Evolutionary conservation across 64 coral and sea anemone genomes (phyloP).

Genomic region (Catalaphyllia jardinei): DNA sequence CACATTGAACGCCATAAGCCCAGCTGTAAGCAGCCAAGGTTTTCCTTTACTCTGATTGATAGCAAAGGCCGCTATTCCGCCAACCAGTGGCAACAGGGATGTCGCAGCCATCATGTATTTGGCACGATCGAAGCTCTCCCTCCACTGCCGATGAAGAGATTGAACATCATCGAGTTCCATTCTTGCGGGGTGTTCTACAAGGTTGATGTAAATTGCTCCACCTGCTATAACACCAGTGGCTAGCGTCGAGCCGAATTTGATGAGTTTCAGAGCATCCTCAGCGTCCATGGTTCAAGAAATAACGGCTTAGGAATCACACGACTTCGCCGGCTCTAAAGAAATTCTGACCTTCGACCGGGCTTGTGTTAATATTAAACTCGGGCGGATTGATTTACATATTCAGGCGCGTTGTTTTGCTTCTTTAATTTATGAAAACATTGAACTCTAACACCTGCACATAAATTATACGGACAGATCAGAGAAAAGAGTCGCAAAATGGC

Average conservation of each 20-base stretch:
- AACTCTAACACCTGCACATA: too few relatives aligned
- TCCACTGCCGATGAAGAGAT: conserved; percentile 33
- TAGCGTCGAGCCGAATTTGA: conserved; percentile 46
- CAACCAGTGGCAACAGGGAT: conserved; percentile 44
- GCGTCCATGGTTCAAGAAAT: conserved; percentile 27
- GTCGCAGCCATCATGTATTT: conserved; percentile 43
- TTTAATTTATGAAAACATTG: background rate
- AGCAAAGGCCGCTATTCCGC: conserved; percentile 39
- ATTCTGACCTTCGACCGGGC: background rate
- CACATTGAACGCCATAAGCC: conserved; percentile 35
- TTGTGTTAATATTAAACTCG: background rate
- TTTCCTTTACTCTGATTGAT: conserved; percentile 47
- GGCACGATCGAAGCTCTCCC: conserved; percentile 45
- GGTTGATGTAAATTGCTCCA: conserved; percentile 47
- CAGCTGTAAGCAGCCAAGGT: conserved; percentile 46
- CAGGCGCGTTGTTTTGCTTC: background rate
- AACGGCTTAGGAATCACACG: background rate
- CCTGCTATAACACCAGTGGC: conserved; percentile 57
- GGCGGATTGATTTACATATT: background rate
- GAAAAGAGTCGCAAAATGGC: too few relatives aligned
- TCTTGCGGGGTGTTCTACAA: conserved; percentile 59
- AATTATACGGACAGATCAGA: too few relatives aligned
- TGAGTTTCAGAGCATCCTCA: conserved; percentile 19
- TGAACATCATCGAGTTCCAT: conserved; percentile 57
- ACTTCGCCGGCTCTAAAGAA: background rate